Evolutionary conservation across 2,888 invertebrate genomes (phyloP).

Genomic region (Caenorhabditis doughertyi): DNA sequence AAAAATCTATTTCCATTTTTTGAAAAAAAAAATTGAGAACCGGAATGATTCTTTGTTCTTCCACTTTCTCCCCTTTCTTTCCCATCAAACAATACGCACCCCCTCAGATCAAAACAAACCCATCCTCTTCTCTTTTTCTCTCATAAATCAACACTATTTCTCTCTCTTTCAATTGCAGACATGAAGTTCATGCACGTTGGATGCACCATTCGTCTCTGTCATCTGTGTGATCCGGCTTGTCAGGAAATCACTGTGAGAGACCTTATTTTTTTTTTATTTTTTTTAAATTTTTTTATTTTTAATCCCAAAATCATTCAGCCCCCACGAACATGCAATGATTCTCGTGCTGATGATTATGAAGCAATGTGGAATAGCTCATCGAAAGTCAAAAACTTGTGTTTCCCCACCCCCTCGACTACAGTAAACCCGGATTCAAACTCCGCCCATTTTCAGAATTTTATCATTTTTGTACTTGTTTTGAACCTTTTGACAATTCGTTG

Average conservation of each 20-base stretch:
- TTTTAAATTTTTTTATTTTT: not conserved
- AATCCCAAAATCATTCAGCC: constrained; percentile 37
- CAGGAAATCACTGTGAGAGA: constrained; percentile 66
- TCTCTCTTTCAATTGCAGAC: no score
- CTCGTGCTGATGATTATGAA: constrained; percentile 52
- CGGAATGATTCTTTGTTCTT: not conserved
- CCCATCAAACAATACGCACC: not conserved
- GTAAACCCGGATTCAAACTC: constrained; percentile 1
- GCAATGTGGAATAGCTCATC: constrained; percentile 64
- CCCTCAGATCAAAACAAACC: constrained; percentile 15
- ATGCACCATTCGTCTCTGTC: constrained; percentile 67
- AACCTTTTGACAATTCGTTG: not conserved
- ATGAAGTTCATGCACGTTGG: constrained; percentile 69
- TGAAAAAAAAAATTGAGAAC: not conserved
- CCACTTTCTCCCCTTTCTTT: not conserved
- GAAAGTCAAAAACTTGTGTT: constrained; percentile 54
- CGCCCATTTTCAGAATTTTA: not conserved
- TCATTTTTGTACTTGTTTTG: constrained; percentile 27
- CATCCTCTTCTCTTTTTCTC: not conserved
- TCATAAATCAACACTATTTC: constrained; percentile 11
- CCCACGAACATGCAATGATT: constrained; percentile 57
- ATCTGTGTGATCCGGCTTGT: constrained; percentile 66
- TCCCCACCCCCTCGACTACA: constrained; percentile 40
- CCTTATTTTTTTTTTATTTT: not conserved
- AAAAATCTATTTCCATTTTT: no score